These are phyloP conservation scores for Taenaris catops DNA, from an alignment of 2,888 invertebrate genomes.

Conservation along the genomic window DNA sequence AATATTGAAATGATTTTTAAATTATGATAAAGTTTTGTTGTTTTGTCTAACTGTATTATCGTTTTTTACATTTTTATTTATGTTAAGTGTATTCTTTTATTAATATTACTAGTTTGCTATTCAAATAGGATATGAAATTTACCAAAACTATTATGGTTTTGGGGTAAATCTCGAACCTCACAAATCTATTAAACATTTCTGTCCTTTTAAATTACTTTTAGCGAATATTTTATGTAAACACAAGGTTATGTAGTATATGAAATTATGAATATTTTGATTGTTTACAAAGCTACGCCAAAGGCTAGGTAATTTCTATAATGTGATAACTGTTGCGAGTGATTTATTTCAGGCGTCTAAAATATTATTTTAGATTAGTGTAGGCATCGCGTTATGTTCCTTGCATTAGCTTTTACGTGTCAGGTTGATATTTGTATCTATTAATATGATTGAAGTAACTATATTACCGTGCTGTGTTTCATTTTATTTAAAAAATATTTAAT, in stretches of 20 bases:
- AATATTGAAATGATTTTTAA: constrained; percentile 17
- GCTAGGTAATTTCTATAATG: constrained; percentile 55
- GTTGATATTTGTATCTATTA: constrained; percentile 19
- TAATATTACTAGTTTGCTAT: too few species aligned
- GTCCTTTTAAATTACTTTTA: not conserved
- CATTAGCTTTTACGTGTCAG: constrained; percentile 19
- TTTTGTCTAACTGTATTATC: too few species aligned
- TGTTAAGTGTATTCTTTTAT: too few species aligned
- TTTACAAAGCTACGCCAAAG: constrained; percentile 50
- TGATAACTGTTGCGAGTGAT: constrained; percentile 47
- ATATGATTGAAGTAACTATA: too few species aligned
- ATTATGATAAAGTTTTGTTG: too few species aligned
- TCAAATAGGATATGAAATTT: too few species aligned
- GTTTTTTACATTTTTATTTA: not conserved
- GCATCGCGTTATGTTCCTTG: constrained; percentile 12
- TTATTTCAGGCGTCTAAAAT: constrained; percentile 34
- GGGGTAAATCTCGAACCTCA: too few species aligned
- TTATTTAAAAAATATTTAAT: too few species aligned
- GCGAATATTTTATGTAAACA: constrained; percentile 19
- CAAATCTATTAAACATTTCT: not conserved
- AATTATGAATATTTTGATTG: constrained; percentile 17
- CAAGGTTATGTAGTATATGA: constrained; percentile 11
- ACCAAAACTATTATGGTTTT: too few species aligned
- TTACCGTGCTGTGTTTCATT: too few species aligned
- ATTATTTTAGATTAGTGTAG: constrained; percentile 28